phyloP scores from a whole-genome alignment of 2,888 invertebrate genomes.

The Tolmerus cingulatus region DNA sequence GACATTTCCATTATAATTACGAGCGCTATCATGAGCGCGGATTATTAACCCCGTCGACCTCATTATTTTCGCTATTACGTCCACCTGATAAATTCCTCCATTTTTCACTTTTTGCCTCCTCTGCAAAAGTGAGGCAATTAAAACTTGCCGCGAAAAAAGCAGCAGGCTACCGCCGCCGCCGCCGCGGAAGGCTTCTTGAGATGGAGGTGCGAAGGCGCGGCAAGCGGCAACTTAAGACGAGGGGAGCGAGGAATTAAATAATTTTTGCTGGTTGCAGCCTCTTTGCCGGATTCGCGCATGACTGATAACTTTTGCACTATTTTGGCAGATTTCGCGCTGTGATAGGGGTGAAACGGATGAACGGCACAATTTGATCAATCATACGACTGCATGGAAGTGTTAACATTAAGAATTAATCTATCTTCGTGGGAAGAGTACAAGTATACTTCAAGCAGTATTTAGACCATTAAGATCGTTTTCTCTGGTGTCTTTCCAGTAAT shows the following conservation, averaged over 20 bases:
- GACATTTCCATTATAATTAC: slow-evolving; percentile 22
- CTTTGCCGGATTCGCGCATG: slow-evolving; percentile 2
- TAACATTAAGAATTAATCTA: not conserved
- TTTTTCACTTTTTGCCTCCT: slow-evolving; percentile 20
- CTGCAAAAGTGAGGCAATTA: slow-evolving; percentile 24
- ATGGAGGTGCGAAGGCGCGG: not conserved
- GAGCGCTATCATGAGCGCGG: slow-evolving; percentile 3
- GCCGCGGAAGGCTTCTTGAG: not conserved
- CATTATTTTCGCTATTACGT: slow-evolving; percentile 32
- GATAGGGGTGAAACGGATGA: slow-evolving; percentile 1
- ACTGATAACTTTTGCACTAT: slow-evolving; percentile 11
- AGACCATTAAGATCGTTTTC: not conserved
- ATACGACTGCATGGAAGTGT: not conserved
- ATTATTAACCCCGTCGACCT: slow-evolving; percentile 29
- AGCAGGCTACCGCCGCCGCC: not conserved
- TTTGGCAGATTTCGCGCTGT: slow-evolving; percentile 1
- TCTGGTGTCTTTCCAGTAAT: not conserved
- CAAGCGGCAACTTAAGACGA: not conserved
- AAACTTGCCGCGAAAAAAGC: slow-evolving; percentile 3
- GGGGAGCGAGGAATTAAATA: not conserved
- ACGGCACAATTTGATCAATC: not conserved
- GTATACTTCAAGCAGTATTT: not conserved
- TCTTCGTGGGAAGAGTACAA: not conserved
- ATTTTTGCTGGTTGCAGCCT: not conserved
- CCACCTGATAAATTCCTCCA: slow-evolving; percentile 18